A percentile compares a stretch with the other conserved stretches of the same genome.
phyloP scores from a whole-genome alignment of 2,797 vertebrate species.

The Pogoniulus pusillus region DNA sequence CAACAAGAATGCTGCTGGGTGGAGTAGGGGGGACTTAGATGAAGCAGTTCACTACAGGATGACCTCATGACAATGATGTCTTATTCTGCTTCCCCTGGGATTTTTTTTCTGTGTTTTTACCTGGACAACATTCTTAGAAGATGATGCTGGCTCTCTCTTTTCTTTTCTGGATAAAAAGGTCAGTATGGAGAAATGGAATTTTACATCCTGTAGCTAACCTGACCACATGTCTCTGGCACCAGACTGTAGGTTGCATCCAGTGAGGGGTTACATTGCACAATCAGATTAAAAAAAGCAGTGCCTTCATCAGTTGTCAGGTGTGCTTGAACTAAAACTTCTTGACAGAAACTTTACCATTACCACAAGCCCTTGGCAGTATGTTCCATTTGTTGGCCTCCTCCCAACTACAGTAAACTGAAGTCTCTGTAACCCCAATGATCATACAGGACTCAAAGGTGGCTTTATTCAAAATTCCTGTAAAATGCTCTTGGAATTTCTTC shows the following conservation, averaged over 20 bases:
- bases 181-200: not conserved
- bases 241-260: not conserved
- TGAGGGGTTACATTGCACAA: not conserved
- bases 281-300: slow-evolving; percentile 25
- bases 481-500: not conserved
- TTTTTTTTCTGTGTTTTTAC: not conserved
- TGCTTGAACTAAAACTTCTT: slow-evolving; percentile 28
- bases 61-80: not conserved
- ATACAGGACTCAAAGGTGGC: not conserved
- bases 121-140: not conserved
- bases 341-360: not conserved
- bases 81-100: not conserved
- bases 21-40: not conserved
- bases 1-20: not conserved
- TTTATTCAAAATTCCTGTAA: not conserved
- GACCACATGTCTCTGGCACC: not conserved
- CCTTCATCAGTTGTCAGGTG: not conserved
- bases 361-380: not conserved
- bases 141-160: not conserved
- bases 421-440: not conserved
- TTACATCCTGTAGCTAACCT: not conserved
- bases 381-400: not conserved
- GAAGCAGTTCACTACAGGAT: not conserved
- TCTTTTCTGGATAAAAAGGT: not conserved
- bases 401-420: not conserved